These are phyloP conservation scores for Aplocera efformata DNA, from an alignment of 2,888 invertebrate species.

Conservation along the genomic window DNA sequence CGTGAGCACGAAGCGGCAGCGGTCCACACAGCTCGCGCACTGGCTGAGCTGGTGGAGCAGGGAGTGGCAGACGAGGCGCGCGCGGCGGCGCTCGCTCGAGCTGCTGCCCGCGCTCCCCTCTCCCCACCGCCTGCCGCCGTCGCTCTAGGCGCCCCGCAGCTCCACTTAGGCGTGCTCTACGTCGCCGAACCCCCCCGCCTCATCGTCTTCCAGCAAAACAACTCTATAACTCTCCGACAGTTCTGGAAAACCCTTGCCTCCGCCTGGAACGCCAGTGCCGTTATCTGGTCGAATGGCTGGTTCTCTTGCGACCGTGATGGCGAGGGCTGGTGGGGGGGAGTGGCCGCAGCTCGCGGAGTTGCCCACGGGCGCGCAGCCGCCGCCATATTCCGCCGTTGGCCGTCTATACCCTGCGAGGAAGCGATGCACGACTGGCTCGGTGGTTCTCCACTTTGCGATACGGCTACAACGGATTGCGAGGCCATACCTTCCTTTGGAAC, in stretches of 20 bases:
- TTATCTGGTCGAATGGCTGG: slow-evolving; percentile 73
- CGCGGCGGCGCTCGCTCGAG: slow-evolving; percentile 64
- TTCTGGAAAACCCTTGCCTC: slow-evolving; percentile 78
- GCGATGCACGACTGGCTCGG: slow-evolving; percentile 84
- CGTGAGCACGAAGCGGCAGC: slow-evolving; percentile 68
- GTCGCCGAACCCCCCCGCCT: slow-evolving; percentile 61
- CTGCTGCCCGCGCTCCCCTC: slow-evolving; percentile 63
- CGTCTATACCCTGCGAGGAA: slow-evolving; percentile 87
- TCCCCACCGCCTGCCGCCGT: slow-evolving; percentile 67
- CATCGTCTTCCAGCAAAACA: slow-evolving; percentile 72
- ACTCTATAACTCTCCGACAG: slow-evolving; percentile 70
- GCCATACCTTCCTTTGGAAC: slow-evolving; percentile 48
- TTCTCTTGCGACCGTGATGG: slow-evolving; percentile 62
- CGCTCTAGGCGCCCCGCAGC: slow-evolving; percentile 72
- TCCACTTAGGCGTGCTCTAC: slow-evolving; percentile 72
- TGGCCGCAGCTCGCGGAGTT: slow-evolving; percentile 63
- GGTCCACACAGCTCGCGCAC: slow-evolving; percentile 66
- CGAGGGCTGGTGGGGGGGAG: slow-evolving; percentile 71
- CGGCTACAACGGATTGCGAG: slow-evolving; percentile 61
- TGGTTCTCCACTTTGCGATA: slow-evolving; percentile 67
- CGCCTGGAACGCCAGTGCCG: slow-evolving; percentile 70
- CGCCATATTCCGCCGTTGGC: slow-evolving; percentile 80
- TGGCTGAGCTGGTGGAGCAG: slow-evolving; percentile 69
- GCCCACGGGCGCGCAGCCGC: slow-evolving; percentile 78
- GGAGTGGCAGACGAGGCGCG: slow-evolving; percentile 63